Evolutionary conservation across 2,797 vertebrate genomes (phyloP).

Genomic region (Poeciliopsis presidionis): DNA sequence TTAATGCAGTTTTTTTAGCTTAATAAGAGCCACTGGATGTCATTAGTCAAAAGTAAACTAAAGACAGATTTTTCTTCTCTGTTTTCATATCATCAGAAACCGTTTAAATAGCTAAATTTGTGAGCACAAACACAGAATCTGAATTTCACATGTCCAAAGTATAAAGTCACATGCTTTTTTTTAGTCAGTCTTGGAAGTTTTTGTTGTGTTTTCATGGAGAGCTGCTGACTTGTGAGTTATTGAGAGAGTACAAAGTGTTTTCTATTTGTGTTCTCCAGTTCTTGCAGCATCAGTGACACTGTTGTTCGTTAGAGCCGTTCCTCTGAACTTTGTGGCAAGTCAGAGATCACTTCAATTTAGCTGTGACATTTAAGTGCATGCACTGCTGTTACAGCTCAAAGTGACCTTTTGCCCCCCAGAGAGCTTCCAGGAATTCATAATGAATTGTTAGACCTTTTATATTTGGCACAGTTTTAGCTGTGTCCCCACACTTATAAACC

Average conservation of each 20-base stretch:
- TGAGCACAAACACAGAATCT: neutral
- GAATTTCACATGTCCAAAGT: neutral
- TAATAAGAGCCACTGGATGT: neutral
- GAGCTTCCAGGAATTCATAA: constrained; percentile 17
- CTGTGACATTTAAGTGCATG: constrained; percentile 46
- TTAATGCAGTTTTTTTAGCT: neutral
- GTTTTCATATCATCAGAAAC: neutral
- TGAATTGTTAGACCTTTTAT: constrained; percentile 18
- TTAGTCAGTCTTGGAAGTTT: neutral
- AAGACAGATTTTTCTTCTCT: neutral
- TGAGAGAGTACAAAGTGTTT: neutral
- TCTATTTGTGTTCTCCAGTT: neutral
- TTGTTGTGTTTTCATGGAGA: constrained; percentile 5
- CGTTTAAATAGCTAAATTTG: neutral
- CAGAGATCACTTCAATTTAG: constrained; percentile 33
- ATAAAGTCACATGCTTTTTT: neutral
- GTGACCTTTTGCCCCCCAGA: constrained; percentile 14
- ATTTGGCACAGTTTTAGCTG: constrained; percentile 16
- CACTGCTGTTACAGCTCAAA: constrained; percentile 5
- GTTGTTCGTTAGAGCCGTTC: constrained; percentile 23
- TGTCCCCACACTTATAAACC: neutral
- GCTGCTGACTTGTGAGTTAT: neutral
- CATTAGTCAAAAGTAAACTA: neutral
- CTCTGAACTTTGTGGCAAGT: constrained; percentile 30
- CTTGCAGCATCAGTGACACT: neutral